Evolutionary conservation across 2,113 vertebrate genomes (phyloP), one percentile per base, ranked within the genome.

Genomic region (Corythaeola cristata): DNA sequence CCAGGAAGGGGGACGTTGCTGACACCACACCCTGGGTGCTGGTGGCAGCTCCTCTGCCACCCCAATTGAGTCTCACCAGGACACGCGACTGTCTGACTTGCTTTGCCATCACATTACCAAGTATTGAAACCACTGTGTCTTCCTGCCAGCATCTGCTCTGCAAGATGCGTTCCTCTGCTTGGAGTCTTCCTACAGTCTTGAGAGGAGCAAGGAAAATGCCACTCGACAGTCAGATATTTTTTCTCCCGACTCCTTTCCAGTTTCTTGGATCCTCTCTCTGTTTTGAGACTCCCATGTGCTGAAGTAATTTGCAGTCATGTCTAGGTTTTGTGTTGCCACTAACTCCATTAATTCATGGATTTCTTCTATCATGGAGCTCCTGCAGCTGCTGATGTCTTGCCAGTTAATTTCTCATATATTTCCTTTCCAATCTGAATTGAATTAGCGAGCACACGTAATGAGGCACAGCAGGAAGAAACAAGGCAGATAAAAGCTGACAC

Each of bases 381-480:
- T 89, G 88, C 63, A 90, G 91, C 73, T 74, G 82, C 77, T 88
- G 86, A 4, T 76, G 76, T 67, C 85, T 74, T 92, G 82, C 73
- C 77, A 88, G 79, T 92, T 96, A 91, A 91, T 97, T 97, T 86
- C 87, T 91, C 89, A 62, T 83, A 64, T 91, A 90, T 90, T 97
- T 96, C 78, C 92, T 97, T 96, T 97, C 82, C 89, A 89, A 96
- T 76, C 74, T 88, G 81, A 95, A 95, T 94, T 92, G 66, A 95
- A 96, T 97, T 95, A 95, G 60, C 4, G 14, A 95, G 91, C 62
- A 88, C 50, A 68, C 5, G 5, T 93, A 97, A 96, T 78, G 55
- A 85, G 56, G 49, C 83, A 88, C 85, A 86, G 90, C 90, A 95
- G 89, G 67, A 89, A 82, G 52, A 56, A 53, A 63, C 83, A 52